These are phyloP conservation scores for Neomicropteryx cornuta DNA, from an alignment of 1,140 invertebrate species.

Conservation along the genomic window DNA sequence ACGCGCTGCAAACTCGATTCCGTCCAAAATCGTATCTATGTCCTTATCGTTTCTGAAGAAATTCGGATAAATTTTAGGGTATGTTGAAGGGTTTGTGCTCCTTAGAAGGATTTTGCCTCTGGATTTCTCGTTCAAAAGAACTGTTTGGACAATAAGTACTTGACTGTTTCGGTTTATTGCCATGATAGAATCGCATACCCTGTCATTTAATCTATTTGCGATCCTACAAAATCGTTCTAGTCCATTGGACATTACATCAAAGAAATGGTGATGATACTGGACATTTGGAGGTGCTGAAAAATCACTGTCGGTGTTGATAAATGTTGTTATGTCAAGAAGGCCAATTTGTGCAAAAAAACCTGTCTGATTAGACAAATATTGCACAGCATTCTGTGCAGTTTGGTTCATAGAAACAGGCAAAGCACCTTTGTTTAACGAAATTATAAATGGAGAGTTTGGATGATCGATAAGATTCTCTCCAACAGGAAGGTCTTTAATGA, in stretches of 20 bases:
- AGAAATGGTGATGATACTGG: no score
- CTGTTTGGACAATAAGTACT: conserved; percentile 19
- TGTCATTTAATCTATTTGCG: conserved; percentile 21
- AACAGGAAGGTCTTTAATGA: conserved; percentile 52
- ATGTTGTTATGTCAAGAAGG: conserved; percentile 62
- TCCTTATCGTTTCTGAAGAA: conserved; percentile 51
- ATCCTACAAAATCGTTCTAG: conserved; percentile 11
- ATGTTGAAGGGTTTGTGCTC: conserved; percentile 49
- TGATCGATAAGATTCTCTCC: conserved; percentile 64
- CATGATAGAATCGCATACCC: conserved; percentile 1
- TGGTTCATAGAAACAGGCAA: conserved; percentile 50
- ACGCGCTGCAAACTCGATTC: conserved; percentile 43
- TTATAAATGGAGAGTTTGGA: conserved; percentile 52
- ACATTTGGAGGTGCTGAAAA: no score
- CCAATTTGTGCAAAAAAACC: conserved; percentile 65
- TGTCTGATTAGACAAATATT: conserved; percentile 52
- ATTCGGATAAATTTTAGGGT: conserved; percentile 58
- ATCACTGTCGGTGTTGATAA: conserved; percentile 21
- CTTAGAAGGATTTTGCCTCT: conserved; percentile 47
- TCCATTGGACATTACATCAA: no score
- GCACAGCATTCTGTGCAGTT: no score
- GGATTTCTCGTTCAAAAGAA: conserved; percentile 55
- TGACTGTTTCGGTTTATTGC: not conserved
- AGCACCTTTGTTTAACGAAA: conserved; percentile 52
- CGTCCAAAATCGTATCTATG: conserved; percentile 46